Conservation (phyloP, 2,797 vertebrate genomes). For the Chelonia mydas region DNA sequence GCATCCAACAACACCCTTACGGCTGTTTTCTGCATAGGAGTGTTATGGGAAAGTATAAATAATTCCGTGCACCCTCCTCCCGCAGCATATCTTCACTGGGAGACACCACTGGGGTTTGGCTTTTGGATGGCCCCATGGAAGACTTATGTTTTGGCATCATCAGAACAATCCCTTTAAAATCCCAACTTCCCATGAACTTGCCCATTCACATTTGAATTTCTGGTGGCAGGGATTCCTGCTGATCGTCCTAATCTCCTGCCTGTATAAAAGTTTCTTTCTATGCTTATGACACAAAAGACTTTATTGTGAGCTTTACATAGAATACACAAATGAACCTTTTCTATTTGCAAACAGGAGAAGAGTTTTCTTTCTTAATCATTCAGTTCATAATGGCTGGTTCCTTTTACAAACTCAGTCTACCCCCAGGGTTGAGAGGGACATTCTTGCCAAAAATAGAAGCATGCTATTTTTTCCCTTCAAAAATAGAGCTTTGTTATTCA, state of each 20-base stretch:
- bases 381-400: slow-evolving; percentile 48
- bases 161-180: slow-evolving; percentile 68
- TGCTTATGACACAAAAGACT: slow-evolving; percentile 67
- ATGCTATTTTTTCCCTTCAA: slow-evolving; percentile 12
- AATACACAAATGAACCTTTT: slow-evolving; percentile 54
- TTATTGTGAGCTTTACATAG: slow-evolving; percentile 66
- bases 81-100: accelerated
- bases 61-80: accelerated
- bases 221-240: slow-evolving; percentile 74
- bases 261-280: slow-evolving; percentile 69
- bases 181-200: slow-evolving; percentile 73
- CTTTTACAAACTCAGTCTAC: slow-evolving; percentile 57
- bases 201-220: slow-evolving; percentile 74
- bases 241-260: slow-evolving; percentile 64
- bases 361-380: slow-evolving; percentile 50
- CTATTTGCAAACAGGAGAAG: slow-evolving; percentile 61
- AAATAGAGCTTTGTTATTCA: slow-evolving; percentile 37
- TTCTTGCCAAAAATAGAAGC: slow-evolving; percentile 67
- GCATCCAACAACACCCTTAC: accelerated
- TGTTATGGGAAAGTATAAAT: neutral
- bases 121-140: neutral
- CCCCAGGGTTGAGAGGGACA: slow-evolving; percentile 1
- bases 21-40: accelerated
- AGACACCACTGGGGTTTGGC: neutral
- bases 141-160: slow-evolving; percentile 61